A percentile compares a stretch with the other conserved stretches of the same genome.
Conservation (phyloP, 2,888 invertebrate species). For the Agrochola macilenta region DNA sequence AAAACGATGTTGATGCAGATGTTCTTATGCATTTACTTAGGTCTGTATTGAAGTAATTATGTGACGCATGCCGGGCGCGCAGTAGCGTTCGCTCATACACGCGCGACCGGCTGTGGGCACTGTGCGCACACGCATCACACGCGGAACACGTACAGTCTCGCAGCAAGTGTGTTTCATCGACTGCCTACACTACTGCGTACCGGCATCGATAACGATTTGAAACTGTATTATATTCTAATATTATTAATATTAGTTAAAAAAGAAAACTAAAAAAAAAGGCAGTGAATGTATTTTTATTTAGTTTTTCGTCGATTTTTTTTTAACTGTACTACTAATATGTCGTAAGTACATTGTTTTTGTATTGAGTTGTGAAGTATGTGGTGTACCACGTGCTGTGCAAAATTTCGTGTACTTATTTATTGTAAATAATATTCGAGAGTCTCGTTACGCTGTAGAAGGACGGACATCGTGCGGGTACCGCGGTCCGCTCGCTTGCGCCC, state of each 20-base stretch:
- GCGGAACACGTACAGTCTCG: neutral
- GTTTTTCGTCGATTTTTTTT: constrained; percentile 67
- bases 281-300: constrained; percentile 71
- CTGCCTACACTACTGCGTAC: constrained; percentile 45
- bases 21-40: constrained; percentile 72
- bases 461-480: constrained; percentile 52
- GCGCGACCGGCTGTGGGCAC: neutral
- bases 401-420: constrained; percentile 80
- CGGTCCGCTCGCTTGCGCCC: constrained; percentile 4
- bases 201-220: constrained; percentile 59
- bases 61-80: constrained; percentile 55
- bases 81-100: constrained; percentile 17
- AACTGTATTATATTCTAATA: constrained; percentile 72
- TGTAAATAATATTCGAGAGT: constrained; percentile 75
- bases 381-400: constrained; percentile 57
- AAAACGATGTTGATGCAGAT: constrained; percentile 65
- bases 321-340: constrained; percentile 62
- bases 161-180: no score
- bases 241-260: constrained; percentile 67
- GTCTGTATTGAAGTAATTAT: constrained; percentile 69
- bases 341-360: constrained; percentile 66
- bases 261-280: constrained; percentile 70
- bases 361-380: constrained; percentile 64
- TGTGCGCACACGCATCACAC: neutral
- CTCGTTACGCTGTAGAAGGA: constrained; percentile 55